Conservation (phyloP, 2,113 vertebrate genomes). For the Chaetura pelagica region DNA sequence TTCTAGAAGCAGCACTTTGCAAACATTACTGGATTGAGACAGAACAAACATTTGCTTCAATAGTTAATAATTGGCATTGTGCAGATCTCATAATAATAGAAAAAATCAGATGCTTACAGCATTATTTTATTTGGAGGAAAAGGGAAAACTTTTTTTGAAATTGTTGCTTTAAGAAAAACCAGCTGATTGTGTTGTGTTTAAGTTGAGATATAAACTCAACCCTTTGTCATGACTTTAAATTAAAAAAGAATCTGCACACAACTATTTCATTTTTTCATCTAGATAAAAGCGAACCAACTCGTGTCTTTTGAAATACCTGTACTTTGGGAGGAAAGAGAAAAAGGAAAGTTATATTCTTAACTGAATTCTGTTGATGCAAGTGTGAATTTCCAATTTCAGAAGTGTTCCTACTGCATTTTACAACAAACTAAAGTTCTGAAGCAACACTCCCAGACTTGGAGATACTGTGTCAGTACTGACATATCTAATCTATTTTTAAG, state of each 20-base stretch:
- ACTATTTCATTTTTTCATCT: background rate
- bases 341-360: fast-evolving
- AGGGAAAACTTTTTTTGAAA: background rate
- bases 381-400: background rate
- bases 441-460: background rate
- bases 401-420: background rate
- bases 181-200: background rate
- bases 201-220: background rate
- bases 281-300: background rate
- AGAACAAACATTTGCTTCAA: background rate
- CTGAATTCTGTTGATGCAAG: background rate
- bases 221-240: background rate
- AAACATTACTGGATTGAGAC: background rate
- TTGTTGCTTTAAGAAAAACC: background rate
- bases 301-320: background rate
- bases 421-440: background rate
- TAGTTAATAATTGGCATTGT: background rate
- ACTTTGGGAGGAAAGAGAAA: background rate
- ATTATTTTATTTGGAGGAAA: background rate
- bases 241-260: background rate
- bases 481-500: background rate
- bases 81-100: background rate
- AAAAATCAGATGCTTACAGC: background rate
- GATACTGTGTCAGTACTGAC: background rate
- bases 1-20: background rate